These are phyloP conservation scores for Epizoanthus ramosus DNA, from an alignment of 92 coral and sea anemone genomes.

Conservation along the genomic window DNA sequence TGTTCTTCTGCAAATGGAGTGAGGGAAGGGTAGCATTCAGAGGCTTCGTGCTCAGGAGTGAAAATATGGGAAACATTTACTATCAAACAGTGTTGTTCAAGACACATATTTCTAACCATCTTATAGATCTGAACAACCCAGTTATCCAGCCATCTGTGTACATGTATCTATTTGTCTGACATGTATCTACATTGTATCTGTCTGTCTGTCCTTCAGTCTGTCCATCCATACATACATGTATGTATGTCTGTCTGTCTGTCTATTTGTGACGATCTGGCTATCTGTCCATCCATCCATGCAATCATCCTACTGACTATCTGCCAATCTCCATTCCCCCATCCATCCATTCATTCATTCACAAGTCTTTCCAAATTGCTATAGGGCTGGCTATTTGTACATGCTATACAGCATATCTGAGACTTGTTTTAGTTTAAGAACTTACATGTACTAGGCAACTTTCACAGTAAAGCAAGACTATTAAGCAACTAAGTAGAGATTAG, in stretches of 20 bases:
- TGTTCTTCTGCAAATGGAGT: conserved; percentile 24
- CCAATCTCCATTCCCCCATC: background rate
- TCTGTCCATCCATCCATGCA: no score
- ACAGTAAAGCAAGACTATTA: no score
- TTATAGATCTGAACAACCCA: no score
- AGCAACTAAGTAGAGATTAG: background rate
- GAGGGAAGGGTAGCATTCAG: background rate
- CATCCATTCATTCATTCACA: background rate
- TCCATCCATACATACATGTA: no score
- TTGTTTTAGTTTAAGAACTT: background rate
- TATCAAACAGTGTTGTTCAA: background rate
- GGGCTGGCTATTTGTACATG: background rate
- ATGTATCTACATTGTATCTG: background rate
- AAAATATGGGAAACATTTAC: background rate
- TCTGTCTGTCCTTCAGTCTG: background rate
- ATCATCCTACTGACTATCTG: background rate
- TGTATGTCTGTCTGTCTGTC: background rate
- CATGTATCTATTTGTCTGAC: no score
- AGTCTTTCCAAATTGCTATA: background rate
- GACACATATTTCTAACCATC: no score
- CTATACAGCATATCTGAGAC: background rate
- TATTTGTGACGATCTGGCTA: background rate
- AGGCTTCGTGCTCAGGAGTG: background rate
- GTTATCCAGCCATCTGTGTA: no score
- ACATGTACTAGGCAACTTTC: background rate